Base-by-base conservation (phyloP, 2,113 vertebrate genomes). In the Apistogramma diplotaenia region DNA sequence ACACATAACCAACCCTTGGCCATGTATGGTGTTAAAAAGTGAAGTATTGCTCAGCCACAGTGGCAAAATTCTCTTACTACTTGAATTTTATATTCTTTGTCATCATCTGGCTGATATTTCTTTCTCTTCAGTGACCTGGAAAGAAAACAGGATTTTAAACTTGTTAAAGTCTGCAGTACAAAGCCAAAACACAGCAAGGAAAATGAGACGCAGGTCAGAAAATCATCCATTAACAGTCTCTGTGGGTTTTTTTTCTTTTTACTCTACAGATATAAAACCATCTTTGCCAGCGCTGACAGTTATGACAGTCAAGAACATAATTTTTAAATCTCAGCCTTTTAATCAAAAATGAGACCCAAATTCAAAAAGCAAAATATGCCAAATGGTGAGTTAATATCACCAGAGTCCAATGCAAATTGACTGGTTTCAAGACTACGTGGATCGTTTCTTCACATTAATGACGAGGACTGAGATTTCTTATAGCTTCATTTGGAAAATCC, bases 311-410 rank as follows among this genome's bases (percentile, higher is more conserved):
- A 76, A 74, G 59, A 71, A 89, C 60, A 82, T 54, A 18, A 75
- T 78, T 81, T 75, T 62, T 54, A 70, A 78, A 60, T 83, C 33
- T 54, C 54, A 43, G 62, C 40, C 33, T 67, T 77, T 82, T 35
- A 58, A 82, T 65, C 79, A 74, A 79, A 74, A 21, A n/a, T 11
- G 65, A 70, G 65, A 29, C 23, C 35, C 58, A 60, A 72, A 58
- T 49, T 67, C 49, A 73, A 67, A 53, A 67, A 21, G 54, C 43
- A 9, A 60, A 70, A 76, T 40, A 57, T 71, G 27, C 87, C 85
- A 91, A 67, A 18, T 54, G 61, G 58, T 88, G 78, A 86, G 79
- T 77, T 82, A 78, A 86, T 78, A 65, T 58, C 25, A 60, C 54
- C 19, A 4, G 27, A 31, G 54, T 84, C 81, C 82, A 77, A 58